Percentiles rank a stretch among this genome's conserved stretches.
Evolutionary conservation across 2,888 invertebrate species (phyloP).

Genomic region (Xylota segnis): DNA sequence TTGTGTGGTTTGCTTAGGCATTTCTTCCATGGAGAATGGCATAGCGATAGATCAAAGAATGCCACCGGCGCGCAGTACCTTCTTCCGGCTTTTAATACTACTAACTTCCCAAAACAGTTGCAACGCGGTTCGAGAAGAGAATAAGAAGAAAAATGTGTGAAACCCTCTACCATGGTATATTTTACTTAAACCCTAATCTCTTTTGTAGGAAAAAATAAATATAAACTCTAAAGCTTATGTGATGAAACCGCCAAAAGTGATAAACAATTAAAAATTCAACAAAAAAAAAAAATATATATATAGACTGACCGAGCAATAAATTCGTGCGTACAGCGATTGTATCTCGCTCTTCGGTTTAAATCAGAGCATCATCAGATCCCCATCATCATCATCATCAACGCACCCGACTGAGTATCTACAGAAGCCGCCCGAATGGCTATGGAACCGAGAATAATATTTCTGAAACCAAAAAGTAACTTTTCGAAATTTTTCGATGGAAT

Average conservation of each 20-base stretch:
- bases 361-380: constrained; percentile 46
- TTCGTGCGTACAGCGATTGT: constrained; percentile 47
- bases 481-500: constrained; percentile 76
- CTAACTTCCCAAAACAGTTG: constrained; percentile 20
- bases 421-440: constrained; percentile 66
- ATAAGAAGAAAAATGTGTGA: constrained; percentile 66
- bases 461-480: constrained; percentile 73
- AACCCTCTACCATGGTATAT: constrained; percentile 23
- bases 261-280: constrained; percentile 53
- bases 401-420: constrained; percentile 29
- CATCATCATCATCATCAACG: constrained; percentile 34
- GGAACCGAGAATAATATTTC: constrained; percentile 75
- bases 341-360: constrained; percentile 45
- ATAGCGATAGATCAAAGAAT: constrained; percentile 34
- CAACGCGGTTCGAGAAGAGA: constrained; percentile 37
- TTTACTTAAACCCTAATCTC: constrained; percentile 18
- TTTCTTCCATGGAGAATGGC: background rate
- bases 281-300: constrained; percentile 14
- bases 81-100: constrained; percentile 17
- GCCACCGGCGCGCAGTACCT: constrained; percentile 11
- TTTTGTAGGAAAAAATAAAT: constrained; percentile 58
- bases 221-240: constrained; percentile 20
- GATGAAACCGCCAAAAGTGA: constrained; percentile 66
- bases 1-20: constrained; percentile 35
- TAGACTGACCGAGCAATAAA: constrained; percentile 30